Base-by-base conservation (phyloP, 2,797 vertebrate genomes). In the Muraenolepis orangiensis region DNA sequence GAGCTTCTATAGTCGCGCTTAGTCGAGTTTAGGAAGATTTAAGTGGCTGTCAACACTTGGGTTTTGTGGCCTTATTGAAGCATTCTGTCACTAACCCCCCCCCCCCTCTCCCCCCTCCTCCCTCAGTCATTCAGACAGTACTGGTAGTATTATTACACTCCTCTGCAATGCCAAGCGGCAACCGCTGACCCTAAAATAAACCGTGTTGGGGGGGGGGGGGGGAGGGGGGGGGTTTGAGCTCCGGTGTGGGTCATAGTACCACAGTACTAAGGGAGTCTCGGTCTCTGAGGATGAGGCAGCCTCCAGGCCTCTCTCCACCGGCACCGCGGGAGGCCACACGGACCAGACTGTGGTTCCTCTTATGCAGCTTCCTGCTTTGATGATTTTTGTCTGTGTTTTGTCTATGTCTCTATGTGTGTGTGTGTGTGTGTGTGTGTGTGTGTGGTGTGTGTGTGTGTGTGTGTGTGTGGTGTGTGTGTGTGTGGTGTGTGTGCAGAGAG, bases 1-100 rank as follows among this genome's bases (percentile, higher is more conserved):
- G 29, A 69, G 30, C 51, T 57, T 2, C n/a, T n/a, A n/a, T n/a
- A 23, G 51, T 23, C 1, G 18, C n/a, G 51, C 51, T 57, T 57
- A 57, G 31, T 12, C 13, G 67, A 69, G 77, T 75, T 29, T 73
- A 74, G 67, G 42, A 57, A 75, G 76, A 80, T 76, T 70, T 78
- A 79, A 80, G 74, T 78, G 29, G 80, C 84, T 87, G 84, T 90
- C 85, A 87, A 82, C 86, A 78, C 81, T 82, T 74, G 81, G 81
- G 81, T 76, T 84, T 77, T 77, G 83, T 74, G 80, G 70, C 83
- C 64, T 29, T 30, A 36, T 36, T 64, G 42, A 69, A 26, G 40
- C 28, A 29, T 88, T 87, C 87, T 88, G 90, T 88, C 87, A 89
- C 88, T 86, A 87, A 87, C 75, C 67, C 76, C 78, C 75, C 77